Conservation (phyloP, 2,113 vertebrate species). For the Amazona guildingii region DNA sequence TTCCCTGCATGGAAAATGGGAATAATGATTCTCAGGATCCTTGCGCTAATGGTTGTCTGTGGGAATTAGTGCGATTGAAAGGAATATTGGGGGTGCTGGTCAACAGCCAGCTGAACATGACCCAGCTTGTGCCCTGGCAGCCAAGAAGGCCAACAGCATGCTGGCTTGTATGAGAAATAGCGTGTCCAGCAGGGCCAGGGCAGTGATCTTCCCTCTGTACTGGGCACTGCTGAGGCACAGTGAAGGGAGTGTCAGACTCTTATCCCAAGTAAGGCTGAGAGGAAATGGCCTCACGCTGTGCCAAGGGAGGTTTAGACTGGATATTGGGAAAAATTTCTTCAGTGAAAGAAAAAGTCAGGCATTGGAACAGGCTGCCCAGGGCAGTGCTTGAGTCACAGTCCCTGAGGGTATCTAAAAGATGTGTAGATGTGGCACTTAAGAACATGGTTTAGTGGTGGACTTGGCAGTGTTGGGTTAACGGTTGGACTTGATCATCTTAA, state of each 20-base stretch:
- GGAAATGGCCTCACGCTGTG: neutral
- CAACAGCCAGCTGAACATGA: neutral
- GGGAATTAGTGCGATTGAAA: neutral
- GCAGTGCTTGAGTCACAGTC: neutral
- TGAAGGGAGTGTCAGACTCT: neutral
- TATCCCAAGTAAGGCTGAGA: neutral
- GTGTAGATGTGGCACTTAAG: neutral
- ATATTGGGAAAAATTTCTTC: neutral
- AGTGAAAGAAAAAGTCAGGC: neutral
- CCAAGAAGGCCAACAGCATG: neutral
- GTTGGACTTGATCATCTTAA: neutral
- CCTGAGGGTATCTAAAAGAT: neutral
- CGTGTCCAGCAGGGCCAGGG: neutral
- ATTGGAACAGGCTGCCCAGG: neutral
- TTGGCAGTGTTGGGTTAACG: neutral
- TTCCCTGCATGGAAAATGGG: neutral
- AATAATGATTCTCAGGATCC: neutral
- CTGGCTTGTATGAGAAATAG: neutral
- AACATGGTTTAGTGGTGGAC: neutral
- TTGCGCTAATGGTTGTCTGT: neutral
- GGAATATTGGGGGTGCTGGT: neutral
- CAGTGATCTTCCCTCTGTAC: neutral
- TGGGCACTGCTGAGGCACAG: neutral
- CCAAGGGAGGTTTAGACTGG: neutral
- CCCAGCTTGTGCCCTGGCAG: neutral